A percentile compares a stretch with the other conserved stretches of the same genome.
phyloP scores from a whole-genome alignment of 2,888 invertebrate genomes.

The Escarpia spicata region DNA sequence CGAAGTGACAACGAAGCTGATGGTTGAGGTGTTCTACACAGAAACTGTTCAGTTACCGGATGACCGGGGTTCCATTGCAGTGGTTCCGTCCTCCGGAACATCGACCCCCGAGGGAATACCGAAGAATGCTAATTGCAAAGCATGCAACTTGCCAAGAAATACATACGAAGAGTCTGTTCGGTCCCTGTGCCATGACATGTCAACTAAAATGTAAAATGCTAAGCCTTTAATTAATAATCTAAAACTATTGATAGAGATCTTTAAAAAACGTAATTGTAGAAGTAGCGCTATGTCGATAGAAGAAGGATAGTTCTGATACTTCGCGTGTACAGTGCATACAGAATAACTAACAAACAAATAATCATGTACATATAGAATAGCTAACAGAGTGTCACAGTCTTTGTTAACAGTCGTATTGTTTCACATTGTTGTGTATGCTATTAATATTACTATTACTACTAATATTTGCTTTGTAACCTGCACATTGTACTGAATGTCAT shows the following conservation, averaged over 20 bases:
- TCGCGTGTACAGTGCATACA: no score
- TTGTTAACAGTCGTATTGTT: no score
- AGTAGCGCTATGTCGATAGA: no score
- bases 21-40: conserved; percentile 32
- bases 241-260: no score
- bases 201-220: not conserved
- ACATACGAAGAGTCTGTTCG: not conserved
- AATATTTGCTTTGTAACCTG: not conserved
- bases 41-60: conserved; percentile 18
- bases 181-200: not conserved
- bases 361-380: no score
- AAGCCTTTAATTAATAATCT: no score
- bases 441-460: no score
- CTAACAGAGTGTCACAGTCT: no score
- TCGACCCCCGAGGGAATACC: conserved; percentile 25
- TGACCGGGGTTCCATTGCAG: not conserved
- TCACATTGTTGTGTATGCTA: no score
- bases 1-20: not conserved
- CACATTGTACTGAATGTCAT: not conserved
- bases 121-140: not conserved
- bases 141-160: conserved; percentile 25
- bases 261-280: no score
- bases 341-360: no score
- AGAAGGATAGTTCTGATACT: no score
- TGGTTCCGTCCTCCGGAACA: not conserved